A percentile compares a stretch with the other conserved stretches of the same genome.
phyloP scores from a whole-genome alignment of 2,113 vertebrate genomes.

The Mus spicilegus region DNA sequence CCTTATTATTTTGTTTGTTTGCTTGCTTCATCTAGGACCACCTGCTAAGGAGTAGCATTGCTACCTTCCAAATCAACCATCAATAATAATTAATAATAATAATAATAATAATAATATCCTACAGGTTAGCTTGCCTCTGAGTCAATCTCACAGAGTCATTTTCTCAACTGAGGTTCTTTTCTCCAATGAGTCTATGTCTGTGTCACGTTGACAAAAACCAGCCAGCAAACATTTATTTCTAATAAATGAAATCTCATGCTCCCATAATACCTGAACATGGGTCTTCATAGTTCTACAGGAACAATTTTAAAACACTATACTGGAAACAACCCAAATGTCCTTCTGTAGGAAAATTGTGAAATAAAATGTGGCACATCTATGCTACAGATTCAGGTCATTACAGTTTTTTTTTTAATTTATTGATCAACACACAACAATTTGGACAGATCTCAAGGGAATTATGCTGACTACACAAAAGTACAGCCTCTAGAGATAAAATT shows the following conservation, averaged over 20 bases:
- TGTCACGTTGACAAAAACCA: not conserved
- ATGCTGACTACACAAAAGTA: not conserved
- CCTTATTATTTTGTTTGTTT: not conserved
- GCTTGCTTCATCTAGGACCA: not conserved
- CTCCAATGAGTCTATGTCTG: not conserved
- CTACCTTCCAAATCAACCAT: not conserved
- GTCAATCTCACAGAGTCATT: not conserved
- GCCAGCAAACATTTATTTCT: not conserved
- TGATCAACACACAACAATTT: not conserved
- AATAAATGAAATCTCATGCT: not conserved
- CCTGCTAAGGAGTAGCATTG: not conserved
- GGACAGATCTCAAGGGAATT: too few relatives aligned
- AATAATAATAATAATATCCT: too few relatives aligned
- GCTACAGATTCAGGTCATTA: not conserved
- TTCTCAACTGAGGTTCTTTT: not conserved
- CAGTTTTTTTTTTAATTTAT: not conserved
- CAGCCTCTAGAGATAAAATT: not conserved
- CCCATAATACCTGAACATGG: not conserved
- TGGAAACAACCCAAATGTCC: not conserved
- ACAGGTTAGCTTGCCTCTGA: not conserved
- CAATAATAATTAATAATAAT: not conserved
- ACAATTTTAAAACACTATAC: not conserved
- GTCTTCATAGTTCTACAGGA: not conserved
- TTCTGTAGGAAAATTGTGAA: not conserved
- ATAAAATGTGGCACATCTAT: not conserved